Percentiles rank a stretch among this genome's conserved stretches.
phyloP scores from a whole-genome alignment of 2,888 invertebrate species.

The Plagodis pulveraria region DNA sequence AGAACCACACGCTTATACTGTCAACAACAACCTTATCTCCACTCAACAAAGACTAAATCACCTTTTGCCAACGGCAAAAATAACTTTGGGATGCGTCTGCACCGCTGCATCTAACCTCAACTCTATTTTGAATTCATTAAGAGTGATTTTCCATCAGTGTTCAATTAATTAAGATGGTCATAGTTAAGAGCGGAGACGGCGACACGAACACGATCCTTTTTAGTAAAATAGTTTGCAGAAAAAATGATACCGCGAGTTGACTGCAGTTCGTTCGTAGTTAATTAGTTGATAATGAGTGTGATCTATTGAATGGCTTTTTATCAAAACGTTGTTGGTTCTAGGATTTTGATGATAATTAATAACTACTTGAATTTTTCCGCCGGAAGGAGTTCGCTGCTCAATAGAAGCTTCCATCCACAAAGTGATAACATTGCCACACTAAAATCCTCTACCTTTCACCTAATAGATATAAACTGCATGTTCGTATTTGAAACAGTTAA shows the following conservation, averaged over 20 bases:
- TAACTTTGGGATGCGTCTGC: conserved; percentile 39
- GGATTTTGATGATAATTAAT: conserved; percentile 6
- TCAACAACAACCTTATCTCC: conserved; percentile 45
- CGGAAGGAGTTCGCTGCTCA: no score
- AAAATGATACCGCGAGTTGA: conserved; percentile 54
- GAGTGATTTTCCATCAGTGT: conserved; percentile 43
- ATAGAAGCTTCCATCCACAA: no score
- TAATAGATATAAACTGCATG: no score
- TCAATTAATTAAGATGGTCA: conserved; percentile 42
- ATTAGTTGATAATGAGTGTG: conserved; percentile 44
- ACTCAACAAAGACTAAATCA: conserved; percentile 43
- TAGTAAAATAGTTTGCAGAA: conserved; percentile 71
- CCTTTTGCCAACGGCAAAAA: conserved; percentile 30
- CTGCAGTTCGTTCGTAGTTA: conserved; percentile 41
- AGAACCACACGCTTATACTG: conserved; percentile 38
- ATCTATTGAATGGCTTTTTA: conserved; percentile 26
- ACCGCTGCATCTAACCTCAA: conserved; percentile 43
- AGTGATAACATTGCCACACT: no score
- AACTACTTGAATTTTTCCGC: neutral
- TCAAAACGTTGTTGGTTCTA: conserved; percentile 4
- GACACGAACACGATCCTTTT: conserved; percentile 76
- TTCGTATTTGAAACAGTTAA: no score
- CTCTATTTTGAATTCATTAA: conserved; percentile 43
- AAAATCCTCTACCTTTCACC: no score
- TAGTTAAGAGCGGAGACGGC: conserved; percentile 57